Evolutionary conservation across 2,797 vertebrate genomes (phyloP), one percentile per base, ranked within the genome.

Genomic region (Liasis olivaceus): DNA sequence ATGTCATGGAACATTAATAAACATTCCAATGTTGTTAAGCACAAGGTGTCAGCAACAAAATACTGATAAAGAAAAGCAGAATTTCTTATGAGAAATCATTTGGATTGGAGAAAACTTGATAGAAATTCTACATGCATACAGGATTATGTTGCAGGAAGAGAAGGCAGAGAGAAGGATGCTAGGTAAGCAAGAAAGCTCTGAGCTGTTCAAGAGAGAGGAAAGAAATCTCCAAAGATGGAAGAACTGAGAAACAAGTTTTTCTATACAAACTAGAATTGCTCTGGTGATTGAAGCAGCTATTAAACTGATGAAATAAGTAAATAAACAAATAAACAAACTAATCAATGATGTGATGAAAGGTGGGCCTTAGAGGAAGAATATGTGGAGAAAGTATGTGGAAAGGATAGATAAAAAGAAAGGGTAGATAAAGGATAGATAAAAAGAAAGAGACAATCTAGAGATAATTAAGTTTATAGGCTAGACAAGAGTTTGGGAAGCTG

Each of bases 401-500:
- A 26, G 59, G 14, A 12, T 2, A 58, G 84, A 14, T 13, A n/a
- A 42, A 22, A 56, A 85, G 86, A 36, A 89, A 77, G n/a, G n/a
- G 42, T 4, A 47, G 0, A 8, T 6, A 22, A 63, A 12, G 28
- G 28, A 51, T 15, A 24, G 31, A 66, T 66, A n/a, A n/a, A 66
- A 66, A 85, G 81, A 85, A 51, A 60, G 24, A 81, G 36, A 85
- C 47, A 63, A 51, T 69, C 58, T 90, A 77, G 89, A 4, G 2
- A 85, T 84, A 51, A 5, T 84, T 58, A 62, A 94, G 95, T 31
- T 69, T 89, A 60, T 86, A 0, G 1, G 85, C 90, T 93, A 92
- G 20, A 20, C 54, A 72, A 42, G n/a, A 42, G 4, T n/a, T 58
- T 36, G 36, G 51, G 28, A 72, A 89, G 28, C n/a, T 58, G 88